Evolutionary conservation across 2,888 invertebrate species (phyloP).

Genomic region (Junonia oenone): DNA sequence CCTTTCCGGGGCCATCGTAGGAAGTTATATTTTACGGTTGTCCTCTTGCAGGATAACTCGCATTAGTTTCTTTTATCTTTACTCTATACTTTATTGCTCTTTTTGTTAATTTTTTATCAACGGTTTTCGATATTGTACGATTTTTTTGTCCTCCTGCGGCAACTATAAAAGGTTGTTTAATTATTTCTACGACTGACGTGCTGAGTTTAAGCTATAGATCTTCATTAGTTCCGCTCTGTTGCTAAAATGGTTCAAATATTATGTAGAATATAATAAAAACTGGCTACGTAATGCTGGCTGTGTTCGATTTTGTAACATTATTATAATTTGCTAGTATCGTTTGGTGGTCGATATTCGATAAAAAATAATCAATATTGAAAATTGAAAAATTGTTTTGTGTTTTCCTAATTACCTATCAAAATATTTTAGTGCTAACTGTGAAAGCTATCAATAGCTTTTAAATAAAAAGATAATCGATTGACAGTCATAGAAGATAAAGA

Average conservation of each 20-base stretch:
- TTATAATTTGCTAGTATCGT: no score
- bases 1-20: conserved; percentile 14
- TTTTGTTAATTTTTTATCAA: background rate
- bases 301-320: no score
- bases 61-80: background rate
- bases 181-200: background rate
- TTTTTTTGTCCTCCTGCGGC: background rate
- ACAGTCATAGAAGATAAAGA: no score
- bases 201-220: background rate
- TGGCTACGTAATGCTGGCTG: background rate
- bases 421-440: no score
- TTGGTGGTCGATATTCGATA: no score
- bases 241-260: background rate
- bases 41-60: background rate
- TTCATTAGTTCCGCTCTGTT: background rate
- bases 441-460: no score
- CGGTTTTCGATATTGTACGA: background rate
- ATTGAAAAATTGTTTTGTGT: no score
- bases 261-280: background rate
- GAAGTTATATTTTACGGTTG: conserved; percentile 1
- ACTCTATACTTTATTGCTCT: background rate
- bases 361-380: no score
- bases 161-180: background rate
- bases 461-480: no score
- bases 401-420: no score